A percentile compares a stretch with the other conserved stretches of the same genome.
phyloP scores from a whole-genome alignment of 2,113 vertebrate species.

The Festucalex cinctus region DNA sequence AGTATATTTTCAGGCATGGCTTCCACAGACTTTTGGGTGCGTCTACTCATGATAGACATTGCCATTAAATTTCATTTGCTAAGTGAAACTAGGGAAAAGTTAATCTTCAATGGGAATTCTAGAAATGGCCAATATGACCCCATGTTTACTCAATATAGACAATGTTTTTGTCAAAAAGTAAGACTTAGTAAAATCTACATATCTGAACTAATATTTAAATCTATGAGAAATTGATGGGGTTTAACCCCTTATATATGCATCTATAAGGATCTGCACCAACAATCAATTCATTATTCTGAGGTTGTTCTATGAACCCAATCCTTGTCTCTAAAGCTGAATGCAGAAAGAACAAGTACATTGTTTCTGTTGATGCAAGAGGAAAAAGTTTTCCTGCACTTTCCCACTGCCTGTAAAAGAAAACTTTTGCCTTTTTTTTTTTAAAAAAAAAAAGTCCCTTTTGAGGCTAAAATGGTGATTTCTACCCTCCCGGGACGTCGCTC shows the following conservation, averaged over 20 bases:
- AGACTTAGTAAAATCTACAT: too few species aligned
- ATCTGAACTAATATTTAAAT: background rate
- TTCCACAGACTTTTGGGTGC: too few species aligned
- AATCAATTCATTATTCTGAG: slow-evolving; percentile 62
- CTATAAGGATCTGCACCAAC: slow-evolving; percentile 20
- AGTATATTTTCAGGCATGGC: too few species aligned
- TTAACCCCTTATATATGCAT: background rate
- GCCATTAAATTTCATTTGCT: too few species aligned
- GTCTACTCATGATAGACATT: too few species aligned
- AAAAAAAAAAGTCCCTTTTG: slow-evolving; percentile 68
- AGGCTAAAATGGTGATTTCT: slow-evolving; percentile 91
- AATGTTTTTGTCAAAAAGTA: too few species aligned
- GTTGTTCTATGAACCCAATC: slow-evolving; percentile 42
- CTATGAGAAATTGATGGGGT: background rate
- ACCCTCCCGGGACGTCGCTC: slow-evolving; percentile 84
- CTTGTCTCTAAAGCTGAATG: slow-evolving; percentile 55
- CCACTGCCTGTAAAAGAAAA: slow-evolving; percentile 90
- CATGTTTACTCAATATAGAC: too few species aligned
- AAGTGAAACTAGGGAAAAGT: too few species aligned
- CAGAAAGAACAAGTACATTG: slow-evolving; percentile 34
- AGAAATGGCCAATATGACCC: too few species aligned
- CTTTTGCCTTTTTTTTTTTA: slow-evolving; percentile 46
- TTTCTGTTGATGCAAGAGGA: slow-evolving; percentile 79
- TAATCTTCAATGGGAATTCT: too few species aligned
- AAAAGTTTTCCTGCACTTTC: slow-evolving; percentile 85